Evolutionary conservation across 2,888 invertebrate genomes (phyloP), one percentile per base, ranked within the genome.

Genomic region (Acronicta aceris): DNA sequence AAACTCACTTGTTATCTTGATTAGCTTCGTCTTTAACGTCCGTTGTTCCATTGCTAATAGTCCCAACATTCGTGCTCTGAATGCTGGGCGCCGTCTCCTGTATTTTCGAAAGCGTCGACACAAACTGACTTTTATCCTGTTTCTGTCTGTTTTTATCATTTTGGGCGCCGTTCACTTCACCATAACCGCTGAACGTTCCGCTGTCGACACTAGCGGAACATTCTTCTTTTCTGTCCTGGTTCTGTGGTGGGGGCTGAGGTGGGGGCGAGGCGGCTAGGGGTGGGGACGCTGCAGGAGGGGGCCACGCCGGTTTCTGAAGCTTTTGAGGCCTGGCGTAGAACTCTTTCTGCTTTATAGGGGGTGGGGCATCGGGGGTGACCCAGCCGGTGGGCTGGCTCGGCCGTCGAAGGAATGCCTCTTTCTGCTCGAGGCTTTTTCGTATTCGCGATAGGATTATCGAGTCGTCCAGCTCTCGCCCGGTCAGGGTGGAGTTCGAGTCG

Each of bases 391-490:
- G 96, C 81, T 96, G 95, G 86, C 95, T 96, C 80, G 97, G 97
- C 74, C 97, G 95, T 85, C 97, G 96, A 62, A 98, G 95, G 89
- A 98, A 98, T 81, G 98, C 98, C 87, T 98, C 98, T 88, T 98
- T 98, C 85, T 98, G 97, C 85, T 98, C 98, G 81, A 97, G 96
- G 83, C 97, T 98, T 88, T 97, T 97, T 76, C 97, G 96, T 86
- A 98, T 95, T 91, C 97, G 96, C 71, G 96, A 96, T 95, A 97
- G 96, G 81, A 96, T 96, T 48, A 96, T 95, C 60, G 96, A 96
- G 89, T 97, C 97, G 86, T 97, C 96, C 70, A 96, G 94, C 77
- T 96, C 96, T 82, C 96, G 95, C 60, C 96, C 96, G 42, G 96
- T 96, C 53, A 96, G 90, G 50, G 96, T 96, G 55, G 96, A 96